These are phyloP conservation scores for Microtus richardsoni DNA, from an alignment of 2,113 vertebrate species.

Conservation along the genomic window DNA sequence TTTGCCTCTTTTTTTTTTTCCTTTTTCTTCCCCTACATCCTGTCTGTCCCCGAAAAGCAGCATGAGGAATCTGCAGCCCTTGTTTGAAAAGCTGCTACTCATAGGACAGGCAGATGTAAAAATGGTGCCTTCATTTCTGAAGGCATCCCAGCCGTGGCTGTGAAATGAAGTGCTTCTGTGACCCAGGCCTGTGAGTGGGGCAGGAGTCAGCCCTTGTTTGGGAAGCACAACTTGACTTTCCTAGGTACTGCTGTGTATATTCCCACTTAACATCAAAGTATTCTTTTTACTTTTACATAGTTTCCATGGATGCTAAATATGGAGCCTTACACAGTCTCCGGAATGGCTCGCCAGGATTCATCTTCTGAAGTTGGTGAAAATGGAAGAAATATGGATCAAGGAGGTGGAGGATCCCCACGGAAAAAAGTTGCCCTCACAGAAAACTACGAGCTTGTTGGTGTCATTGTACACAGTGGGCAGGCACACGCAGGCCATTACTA, in stretches of 20 bases:
- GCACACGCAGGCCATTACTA: constrained; percentile 99
- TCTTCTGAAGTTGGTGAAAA: constrained; percentile 94
- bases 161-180: not conserved
- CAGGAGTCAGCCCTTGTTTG: not conserved
- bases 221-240: not conserved
- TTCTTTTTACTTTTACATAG: constrained; percentile 83
- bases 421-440: constrained; percentile 99
- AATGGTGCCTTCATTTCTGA: not conserved
- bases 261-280: not conserved
- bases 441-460: constrained; percentile 98
- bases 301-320: constrained; percentile 99
- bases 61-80: not conserved
- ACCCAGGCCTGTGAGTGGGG: not conserved
- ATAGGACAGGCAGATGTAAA: not conserved
- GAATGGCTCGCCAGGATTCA: constrained; percentile 98
- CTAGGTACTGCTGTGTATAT: not conserved
- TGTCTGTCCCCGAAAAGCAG: not conserved
- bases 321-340: constrained; percentile 98
- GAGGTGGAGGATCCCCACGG: constrained; percentile 94
- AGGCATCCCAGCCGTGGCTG: not conserved
- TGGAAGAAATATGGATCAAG: constrained; percentile 88
- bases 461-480: constrained; percentile 98
- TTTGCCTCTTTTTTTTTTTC: not conserved
- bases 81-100: not conserved
- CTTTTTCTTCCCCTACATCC: constrained; percentile 30